Base-by-base conservation (phyloP, 2,113 vertebrate species). In the Pseudopipra pipra region DNA sequence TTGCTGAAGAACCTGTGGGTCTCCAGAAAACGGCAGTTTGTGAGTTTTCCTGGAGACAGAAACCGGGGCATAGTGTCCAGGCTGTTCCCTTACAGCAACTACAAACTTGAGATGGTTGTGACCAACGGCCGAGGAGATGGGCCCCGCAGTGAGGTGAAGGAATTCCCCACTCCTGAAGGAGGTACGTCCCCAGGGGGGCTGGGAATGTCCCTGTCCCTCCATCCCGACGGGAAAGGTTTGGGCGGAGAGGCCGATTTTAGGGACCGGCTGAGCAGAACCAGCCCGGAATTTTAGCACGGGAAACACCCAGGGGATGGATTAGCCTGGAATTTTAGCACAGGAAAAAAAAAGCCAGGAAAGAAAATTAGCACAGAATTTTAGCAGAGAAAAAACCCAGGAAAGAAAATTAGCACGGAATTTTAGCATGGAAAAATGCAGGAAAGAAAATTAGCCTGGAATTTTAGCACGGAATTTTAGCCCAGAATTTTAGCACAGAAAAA, bases 81-180 rank as follows among this genome's bases (percentile, higher is more conserved):
- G 80, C 98, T 99, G 89, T 98, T 98, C 87, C 99, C 99, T 72
- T 99, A 98, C 96, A 99, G 99, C 71, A 98, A 98, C 95, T 99
- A 99, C 98, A 99, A 99, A 90, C 98, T 99, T 97, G 98, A 99
- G 95, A 99, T 99, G 98, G 99, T 99, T 77, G 99, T 99, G 84
- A 99, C 99, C 97, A 99, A 99, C 95, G 98, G 97, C 63, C 96
- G 98, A 71, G 99, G 98, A 18, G 99, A 99, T 62, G 98, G 99
- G 82, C 98, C 98, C 49, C 98, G 97, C 82, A 99, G 99, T 96
- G 99, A 99, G 74, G 92, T 93, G 9, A 98, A 99, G 97, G 99
- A 99, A 55, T 99, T 99, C 97, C 98, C 98, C 93, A 99, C 99
- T 76, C 99, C 98, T 1, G 99, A 99, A 97, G 99, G 99, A 98